A percentile compares a stretch with the other conserved stretches of the same genome.
Conservation (phyloP, 2,888 invertebrate genomes). For the Erebia epiphron region DNA sequence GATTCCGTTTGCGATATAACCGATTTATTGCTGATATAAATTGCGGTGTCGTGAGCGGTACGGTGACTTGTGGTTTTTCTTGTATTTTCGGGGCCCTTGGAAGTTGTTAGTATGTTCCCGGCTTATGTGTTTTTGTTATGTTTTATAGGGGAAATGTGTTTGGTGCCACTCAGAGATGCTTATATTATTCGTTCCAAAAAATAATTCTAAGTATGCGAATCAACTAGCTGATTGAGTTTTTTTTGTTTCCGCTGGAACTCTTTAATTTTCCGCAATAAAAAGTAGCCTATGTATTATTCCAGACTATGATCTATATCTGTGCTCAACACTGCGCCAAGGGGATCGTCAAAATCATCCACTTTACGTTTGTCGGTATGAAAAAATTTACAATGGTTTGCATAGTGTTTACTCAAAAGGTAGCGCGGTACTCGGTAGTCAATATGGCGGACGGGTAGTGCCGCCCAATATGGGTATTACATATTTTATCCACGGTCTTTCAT, state of each 20-base stretch:
- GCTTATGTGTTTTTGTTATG: constrained; percentile 14
- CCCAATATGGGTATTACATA: constrained; percentile 80
- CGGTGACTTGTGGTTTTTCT: constrained; percentile 13
- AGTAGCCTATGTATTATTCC: too few species aligned
- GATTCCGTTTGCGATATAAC: constrained; percentile 73
- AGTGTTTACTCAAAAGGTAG: constrained; percentile 1
- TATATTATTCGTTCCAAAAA: not conserved
- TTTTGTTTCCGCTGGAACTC: too few species aligned
- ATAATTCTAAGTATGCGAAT: not conserved
- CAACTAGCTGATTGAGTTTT: too few species aligned
- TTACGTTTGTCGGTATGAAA: not conserved
- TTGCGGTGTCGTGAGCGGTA: constrained; percentile 35
- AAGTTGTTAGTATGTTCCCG: not conserved
- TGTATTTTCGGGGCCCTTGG: constrained; percentile 17
- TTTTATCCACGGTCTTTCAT: constrained; percentile 64
- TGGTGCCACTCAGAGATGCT: not conserved
- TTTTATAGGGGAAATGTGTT: constrained; percentile 10
- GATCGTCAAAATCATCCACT: too few species aligned
- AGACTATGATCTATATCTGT: too few species aligned
- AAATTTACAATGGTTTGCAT: not conserved
- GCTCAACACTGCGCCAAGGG: too few species aligned
- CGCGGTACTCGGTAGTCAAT: constrained; percentile 55
- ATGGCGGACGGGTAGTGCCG: constrained; percentile 58
- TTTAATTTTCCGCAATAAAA: too few species aligned
- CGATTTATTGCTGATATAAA: constrained; percentile 72